Evolutionary conservation across 2,888 invertebrate genomes (phyloP).

Genomic region (Romanomermis culicivorax): DNA sequence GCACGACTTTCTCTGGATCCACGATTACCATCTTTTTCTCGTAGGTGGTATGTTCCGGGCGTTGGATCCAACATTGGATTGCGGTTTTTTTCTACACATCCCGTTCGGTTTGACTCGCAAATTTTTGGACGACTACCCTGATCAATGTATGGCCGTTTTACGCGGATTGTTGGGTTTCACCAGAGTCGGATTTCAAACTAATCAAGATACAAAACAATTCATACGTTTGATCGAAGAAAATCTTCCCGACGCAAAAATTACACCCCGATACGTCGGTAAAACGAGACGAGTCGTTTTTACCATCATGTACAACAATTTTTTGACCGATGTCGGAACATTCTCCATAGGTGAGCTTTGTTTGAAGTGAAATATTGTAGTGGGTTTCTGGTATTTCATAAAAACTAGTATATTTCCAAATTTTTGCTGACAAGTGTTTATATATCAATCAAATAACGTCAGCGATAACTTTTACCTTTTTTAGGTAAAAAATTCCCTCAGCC

Average conservation of each 20-base stretch:
- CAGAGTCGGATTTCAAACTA: constrained; percentile 76
- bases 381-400: not conserved
- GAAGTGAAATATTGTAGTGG: not conserved
- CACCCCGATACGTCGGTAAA: not conserved
- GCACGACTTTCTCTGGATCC: constrained; percentile 64
- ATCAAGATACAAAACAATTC: constrained; percentile 29
- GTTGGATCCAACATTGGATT: constrained; percentile 25
- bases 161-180: constrained; percentile 74
- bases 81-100: constrained; percentile 80
- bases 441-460: no score
- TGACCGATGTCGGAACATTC: constrained; percentile 56
- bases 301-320: constrained; percentile 33
- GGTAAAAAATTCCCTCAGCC: no score
- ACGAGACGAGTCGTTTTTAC: not conserved
- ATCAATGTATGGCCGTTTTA: constrained; percentile 77
- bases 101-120: constrained; percentile 88
- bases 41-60: constrained; percentile 74
- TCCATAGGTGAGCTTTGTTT: constrained; percentile 45
- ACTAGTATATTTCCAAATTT: no score
- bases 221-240: constrained; percentile 20
- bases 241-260: constrained; percentile 17
- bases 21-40: constrained; percentile 79
- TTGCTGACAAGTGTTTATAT: no score
- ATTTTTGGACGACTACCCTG: constrained; percentile 37
- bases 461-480: no score